A percentile compares a stretch with the other conserved stretches of the same genome.
Conservation (phyloP, 1,140 invertebrate species). For the Pseudomyrmex cubaensis region DNA sequence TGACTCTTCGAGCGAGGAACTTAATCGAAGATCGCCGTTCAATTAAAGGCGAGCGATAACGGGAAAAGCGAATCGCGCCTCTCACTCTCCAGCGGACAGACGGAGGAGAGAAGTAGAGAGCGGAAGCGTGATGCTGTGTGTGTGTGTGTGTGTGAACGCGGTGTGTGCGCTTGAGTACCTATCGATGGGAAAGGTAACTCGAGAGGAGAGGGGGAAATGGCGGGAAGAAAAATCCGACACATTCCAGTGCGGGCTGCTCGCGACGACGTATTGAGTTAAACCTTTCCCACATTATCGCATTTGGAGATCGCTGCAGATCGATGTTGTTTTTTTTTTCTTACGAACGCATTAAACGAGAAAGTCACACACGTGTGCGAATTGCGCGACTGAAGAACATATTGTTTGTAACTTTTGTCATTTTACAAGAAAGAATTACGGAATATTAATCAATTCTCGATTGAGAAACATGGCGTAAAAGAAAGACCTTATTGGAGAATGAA, state of each 20-base stretch:
- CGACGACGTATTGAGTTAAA: slow-evolving; percentile 67
- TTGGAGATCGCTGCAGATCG: neutral
- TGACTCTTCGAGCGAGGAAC: slow-evolving; percentile 10
- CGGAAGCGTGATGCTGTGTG: slow-evolving; percentile 42
- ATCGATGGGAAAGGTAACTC: slow-evolving; percentile 55
- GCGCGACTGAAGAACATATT: neutral
- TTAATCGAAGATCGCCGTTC: slow-evolving; percentile 35
- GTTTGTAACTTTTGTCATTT: slow-evolving; percentile 22
- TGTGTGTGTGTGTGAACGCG: neutral
- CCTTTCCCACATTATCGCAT: neutral
- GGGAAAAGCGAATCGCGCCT: slow-evolving; percentile 84
- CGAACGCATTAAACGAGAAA: neutral
- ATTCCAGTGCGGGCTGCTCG: slow-evolving; percentile 67
- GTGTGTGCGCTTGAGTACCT: slow-evolving; percentile 55
- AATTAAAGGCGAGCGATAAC: slow-evolving; percentile 74
- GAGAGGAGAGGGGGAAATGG: slow-evolving; percentile 24
- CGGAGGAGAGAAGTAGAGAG: slow-evolving; percentile 52
- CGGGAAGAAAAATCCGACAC: slow-evolving; percentile 64
- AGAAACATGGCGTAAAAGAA: slow-evolving; percentile 45
- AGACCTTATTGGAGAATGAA: slow-evolving; percentile 25
- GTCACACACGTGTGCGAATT: neutral
- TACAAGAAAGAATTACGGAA: too few relatives aligned
- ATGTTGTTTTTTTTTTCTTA: too few relatives aligned
- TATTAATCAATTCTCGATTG: slow-evolving; percentile 8
- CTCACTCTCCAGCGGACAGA: slow-evolving; percentile 78